Evolutionary conservation across 2,113 vertebrate species (phyloP), one percentile per base, ranked within the genome.

Genomic region (Orientallactaga bullata): DNA sequence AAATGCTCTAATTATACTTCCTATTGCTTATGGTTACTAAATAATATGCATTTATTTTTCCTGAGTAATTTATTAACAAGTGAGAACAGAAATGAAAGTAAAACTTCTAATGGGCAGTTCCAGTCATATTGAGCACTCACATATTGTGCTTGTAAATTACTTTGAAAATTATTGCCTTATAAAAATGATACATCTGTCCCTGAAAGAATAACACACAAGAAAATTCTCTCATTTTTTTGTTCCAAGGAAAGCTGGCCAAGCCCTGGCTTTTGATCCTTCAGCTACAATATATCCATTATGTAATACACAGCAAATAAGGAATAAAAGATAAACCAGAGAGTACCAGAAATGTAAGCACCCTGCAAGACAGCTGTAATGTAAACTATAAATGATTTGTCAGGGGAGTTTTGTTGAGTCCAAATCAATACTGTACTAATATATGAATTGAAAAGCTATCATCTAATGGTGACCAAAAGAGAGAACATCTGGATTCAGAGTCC

Each of bases 61-160:
- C n/a, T 13, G 5, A 7, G 47, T 47, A 76, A 63, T 73, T 86
- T 78, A 12, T 47, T 63, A 89, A 42, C 3, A 51, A 7, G 18
- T 66, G 61, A 81, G 32, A 78, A 24, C 69, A 89, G 10, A 91
- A 78, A n/a, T 51, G 79, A 76, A 90, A 55, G 21, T 92, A 80
- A 91, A 63, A 91, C 89, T 72, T 85, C 26, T 85, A 78, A 58
- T 35, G 12, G 69, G 18, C 5, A 28, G 3, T 17, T 65, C 30
- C 37, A 58, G 6, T 86, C 42, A 85, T 26, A 88, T 82, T 92
- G 21, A 42, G 10, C 13, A 51, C 30, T 42, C 80, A 10, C 23
- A 61, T 42, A 42, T 82, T 61, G 79, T 51, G 26, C 85, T 60
- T 86, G 28, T 63, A 89, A 82, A 11, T 51, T 85, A 72, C 71